Evolutionary conservation across 2,797 vertebrate species (phyloP), one percentile per base, ranked within the genome.

Genomic region (Pseudomugil tenellus): DNA sequence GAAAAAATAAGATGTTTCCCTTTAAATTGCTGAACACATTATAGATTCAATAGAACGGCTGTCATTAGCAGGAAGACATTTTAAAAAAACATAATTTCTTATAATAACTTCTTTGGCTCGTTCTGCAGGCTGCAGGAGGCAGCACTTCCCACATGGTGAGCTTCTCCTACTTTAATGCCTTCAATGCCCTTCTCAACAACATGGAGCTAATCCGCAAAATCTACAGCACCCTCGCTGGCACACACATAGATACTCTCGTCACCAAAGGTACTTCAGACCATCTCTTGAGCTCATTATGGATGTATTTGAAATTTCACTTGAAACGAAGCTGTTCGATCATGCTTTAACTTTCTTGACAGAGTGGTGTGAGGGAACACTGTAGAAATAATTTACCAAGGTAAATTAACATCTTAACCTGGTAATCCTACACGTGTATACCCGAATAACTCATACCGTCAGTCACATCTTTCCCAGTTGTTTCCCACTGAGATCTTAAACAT

Each of bases 91-190:
- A 28, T 39, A 62, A 19, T 31, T 9, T 13, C 4, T 60, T 49
- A 31, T 39, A 62, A 19, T 31, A 16, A 8, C 3, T 60, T 53
- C 32, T 41, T 58, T 72, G 60, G 54, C 13, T 87, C 3, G 67
- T 56, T 71, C 66, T 63, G 26, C 80, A 99, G 98, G 98, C 94
- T 76, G 98, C 96, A 67, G 98, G 98, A 77, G 96, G 98, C 74
- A 95, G 93, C 65, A 97, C 96, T 83, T 97, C 97, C 67, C 98
- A 97, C 91, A 95, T 97, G 94, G 97, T 99, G 87, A 99, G 98
- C 95, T 99, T 99, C 93, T 99, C 98, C 76, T 99, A 96, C 94
- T 99, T 99, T 92, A 99, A 96, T 80, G 98, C 97, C 67, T 99
- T 99, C 93, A 99, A 98, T 91, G 94, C 95, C 14, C 95, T 99